Conservation (phyloP, 2,888 invertebrate species). For the Lochmaea crataegi region DNA sequence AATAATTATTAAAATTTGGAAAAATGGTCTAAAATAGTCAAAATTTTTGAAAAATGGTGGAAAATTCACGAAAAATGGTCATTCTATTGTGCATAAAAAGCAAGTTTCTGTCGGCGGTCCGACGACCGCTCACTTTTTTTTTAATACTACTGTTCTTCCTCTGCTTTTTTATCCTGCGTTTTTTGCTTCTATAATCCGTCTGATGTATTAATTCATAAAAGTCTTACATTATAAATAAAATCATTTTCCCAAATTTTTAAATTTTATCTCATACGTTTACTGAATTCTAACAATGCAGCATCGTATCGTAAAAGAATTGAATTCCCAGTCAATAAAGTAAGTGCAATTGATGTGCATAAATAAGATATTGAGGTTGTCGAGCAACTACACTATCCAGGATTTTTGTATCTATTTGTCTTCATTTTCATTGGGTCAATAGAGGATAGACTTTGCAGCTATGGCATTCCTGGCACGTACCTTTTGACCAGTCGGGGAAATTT, state of each 20-base stretch:
- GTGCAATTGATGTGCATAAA: constrained; percentile 18
- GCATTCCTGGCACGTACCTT: constrained; percentile 42
- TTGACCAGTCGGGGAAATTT: constrained; percentile 46
- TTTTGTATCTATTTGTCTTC: constrained; percentile 46
- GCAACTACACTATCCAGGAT: constrained; percentile 32
- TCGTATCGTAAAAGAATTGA: not conserved
- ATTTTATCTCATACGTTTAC: not conserved
- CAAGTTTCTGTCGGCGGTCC: too few species aligned
- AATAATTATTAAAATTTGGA: too few species aligned
- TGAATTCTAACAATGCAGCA: not conserved
- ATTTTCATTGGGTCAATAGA: constrained; percentile 44
- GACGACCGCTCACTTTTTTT: too few species aligned
- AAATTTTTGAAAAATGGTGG: too few species aligned
- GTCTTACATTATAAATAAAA: not conserved
- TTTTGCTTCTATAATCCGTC: not conserved
- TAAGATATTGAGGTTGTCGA: constrained; percentile 20
- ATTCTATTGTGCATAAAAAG: too few species aligned
- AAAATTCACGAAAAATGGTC: too few species aligned
- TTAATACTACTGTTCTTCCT: too few species aligned
- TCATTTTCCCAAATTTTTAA: not conserved
- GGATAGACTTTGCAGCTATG: constrained; percentile 23
- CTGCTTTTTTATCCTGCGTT: not conserved
- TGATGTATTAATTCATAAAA: not conserved
- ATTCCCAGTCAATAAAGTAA: not conserved
- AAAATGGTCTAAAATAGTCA: too few species aligned